Base-by-base conservation (phyloP, 2,113 vertebrate genomes). In the Pterocles burchelli region DNA sequence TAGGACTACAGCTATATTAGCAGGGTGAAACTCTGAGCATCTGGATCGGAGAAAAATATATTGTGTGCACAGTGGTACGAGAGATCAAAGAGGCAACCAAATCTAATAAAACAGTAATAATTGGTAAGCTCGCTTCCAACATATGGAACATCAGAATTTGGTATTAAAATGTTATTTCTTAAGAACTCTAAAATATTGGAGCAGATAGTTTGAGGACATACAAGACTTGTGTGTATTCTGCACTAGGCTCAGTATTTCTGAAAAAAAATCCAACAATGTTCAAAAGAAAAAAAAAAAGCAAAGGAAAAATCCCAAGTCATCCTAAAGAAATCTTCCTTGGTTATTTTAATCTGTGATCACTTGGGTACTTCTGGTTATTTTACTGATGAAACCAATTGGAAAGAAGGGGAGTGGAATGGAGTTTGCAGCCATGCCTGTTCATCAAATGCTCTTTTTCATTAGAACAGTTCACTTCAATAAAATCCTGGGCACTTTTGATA, bases 401-500 rank as follows among this genome's bases (percentile, higher is more conserved):
- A 70, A 88, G 58, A 70, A 81, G 76, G 54, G 83, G 85, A 87
- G 82, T 68, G 80, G 88, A 73, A 77, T 20, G 61, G 62, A 79
- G 73, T 95, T 96, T 84, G 59, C 77, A 95, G 95, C 82, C 73
- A 41, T 77, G 76, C 68, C 92, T 93, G 88, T 92, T 97, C 85
- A 78, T 94, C 88, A 79, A 88, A 90, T 91, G 79, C 88, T 96
- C 90, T 95, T 95, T 97, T 96, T 96, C 97, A 96, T 98, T 97
- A 97, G 71, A 97, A 89, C n/a, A 93, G 94, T 95, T 96, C 95
- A 85, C 93, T 97, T 96, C 96, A 96, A 70, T 96, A 96, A 96
- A 96, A 97, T 92, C 83, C 93, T 93, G 94, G 91, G 94, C 79
- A 85, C 95, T 96, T 98, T 96, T 96, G 95, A 97, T 97, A 97